Base-by-base conservation (phyloP, 2,797 vertebrate species). In the Hafferia zeledoni region DNA sequence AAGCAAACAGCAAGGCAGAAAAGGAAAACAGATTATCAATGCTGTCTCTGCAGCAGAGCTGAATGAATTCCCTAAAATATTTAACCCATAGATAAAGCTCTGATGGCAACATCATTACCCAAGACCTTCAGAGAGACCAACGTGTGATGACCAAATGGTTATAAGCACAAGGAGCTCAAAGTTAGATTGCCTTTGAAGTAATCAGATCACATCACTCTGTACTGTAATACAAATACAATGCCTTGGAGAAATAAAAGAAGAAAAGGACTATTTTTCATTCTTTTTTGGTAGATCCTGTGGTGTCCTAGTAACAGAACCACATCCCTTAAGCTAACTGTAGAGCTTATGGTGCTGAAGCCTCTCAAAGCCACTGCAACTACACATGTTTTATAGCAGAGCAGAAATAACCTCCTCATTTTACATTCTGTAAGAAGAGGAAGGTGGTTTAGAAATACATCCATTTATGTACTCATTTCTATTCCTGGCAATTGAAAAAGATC, bases 161-260 rank as follows among this genome's bases (percentile, higher is more conserved):
- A 86, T 17, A 81, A 65, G 83, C 44, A 83, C 61, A 50, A 72
- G 55, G 43, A 78, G 79, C 52, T 91, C 76, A 37, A 89, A 91
- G 82, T 87, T 55, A 85, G 82, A 85, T 65, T 80, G 75, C 24
- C 72, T 96, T 87, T 93, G 80, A 93, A 94, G 80, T 91, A 93
- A 96, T 87, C 74, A 44, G 70, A 96, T 94, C 77, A 39, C 59
- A 88, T 46, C 59, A 55, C 39, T 61, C 79, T 88, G 85, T 83
- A 76, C 72, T 75, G 76, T 56, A 87, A 92, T 52, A 93, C 67
- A 83, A 91, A 89, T 74, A 92, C 76, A 91, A 90, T 69, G 55
- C 89, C 77, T 79, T 72, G 44, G 93, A 93, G 91, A 96, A 96
- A 94, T 84, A 95, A 91, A 94, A 76, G 68, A 82, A 93, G 37